Percentiles rank a stretch among this genome's conserved stretches.
These are phyloP conservation scores for Rynchops niger DNA, from an alignment of 2,113 vertebrate genomes.

Conservation along the genomic window DNA sequence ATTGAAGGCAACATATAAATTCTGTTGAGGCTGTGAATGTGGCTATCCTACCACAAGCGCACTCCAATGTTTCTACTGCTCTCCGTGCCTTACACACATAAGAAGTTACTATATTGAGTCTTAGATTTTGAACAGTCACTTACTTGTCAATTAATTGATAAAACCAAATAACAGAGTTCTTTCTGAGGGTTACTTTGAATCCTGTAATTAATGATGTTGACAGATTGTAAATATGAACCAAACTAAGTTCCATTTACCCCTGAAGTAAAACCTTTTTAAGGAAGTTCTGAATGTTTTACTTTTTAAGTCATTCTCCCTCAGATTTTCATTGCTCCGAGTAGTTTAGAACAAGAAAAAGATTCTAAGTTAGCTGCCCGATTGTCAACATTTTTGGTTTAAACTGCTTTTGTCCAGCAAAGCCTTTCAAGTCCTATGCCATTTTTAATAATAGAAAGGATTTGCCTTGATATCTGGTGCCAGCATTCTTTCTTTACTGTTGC, in stretches of 20 bases:
- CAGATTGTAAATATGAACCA: background rate
- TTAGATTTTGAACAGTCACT: background rate
- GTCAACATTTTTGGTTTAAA: background rate
- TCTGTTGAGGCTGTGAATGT: background rate
- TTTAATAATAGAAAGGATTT: background rate
- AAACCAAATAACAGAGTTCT: background rate
- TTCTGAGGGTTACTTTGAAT: background rate
- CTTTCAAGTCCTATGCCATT: background rate
- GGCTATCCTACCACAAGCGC: background rate
- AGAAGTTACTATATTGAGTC: background rate
- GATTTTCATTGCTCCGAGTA: background rate
- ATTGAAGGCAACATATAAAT: background rate
- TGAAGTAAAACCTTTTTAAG: background rate
- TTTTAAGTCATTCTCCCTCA: background rate
- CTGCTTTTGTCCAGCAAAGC: background rate
- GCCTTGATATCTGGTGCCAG: background rate
- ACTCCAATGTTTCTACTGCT: background rate
- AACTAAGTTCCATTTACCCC: background rate
- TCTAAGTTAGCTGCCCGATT: background rate
- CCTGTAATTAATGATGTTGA: background rate
- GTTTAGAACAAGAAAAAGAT: background rate
- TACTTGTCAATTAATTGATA: background rate
- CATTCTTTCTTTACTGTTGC: background rate
- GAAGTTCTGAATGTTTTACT: background rate
- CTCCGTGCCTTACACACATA: background rate